A percentile compares a stretch with the other conserved stretches of the same genome.
Conservation (phyloP, 2,113 vertebrate genomes). For the Pangasianodon gigas region DNA sequence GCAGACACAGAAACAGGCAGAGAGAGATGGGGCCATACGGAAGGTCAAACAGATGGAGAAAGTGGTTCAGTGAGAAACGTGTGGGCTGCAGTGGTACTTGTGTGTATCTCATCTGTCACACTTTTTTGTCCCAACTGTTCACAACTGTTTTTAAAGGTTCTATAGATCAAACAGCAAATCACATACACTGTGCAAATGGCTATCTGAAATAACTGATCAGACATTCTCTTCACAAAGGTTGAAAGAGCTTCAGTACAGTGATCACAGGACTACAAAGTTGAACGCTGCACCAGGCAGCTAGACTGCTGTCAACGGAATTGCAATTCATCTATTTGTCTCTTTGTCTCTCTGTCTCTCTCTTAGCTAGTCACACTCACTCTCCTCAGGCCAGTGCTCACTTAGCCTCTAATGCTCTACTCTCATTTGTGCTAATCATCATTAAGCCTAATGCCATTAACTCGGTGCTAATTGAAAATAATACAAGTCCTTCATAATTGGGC, state of each 20-base stretch:
- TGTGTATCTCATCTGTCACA: not conserved
- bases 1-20: slow-evolving; percentile 26
- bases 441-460: slow-evolving; percentile 38
- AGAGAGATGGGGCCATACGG: not conserved
- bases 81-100: not conserved
- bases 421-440: slow-evolving; percentile 43
- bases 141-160: slow-evolving; percentile 10
- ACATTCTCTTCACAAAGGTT: not conserved
- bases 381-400: slow-evolving; percentile 26
- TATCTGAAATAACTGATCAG: slow-evolving; percentile 15
- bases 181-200: slow-evolving; percentile 23
- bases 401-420: slow-evolving; percentile 14
- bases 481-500: slow-evolving; percentile 41
- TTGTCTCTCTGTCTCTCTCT: slow-evolving; percentile 10
- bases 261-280: slow-evolving; percentile 31
- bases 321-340: slow-evolving; percentile 9
- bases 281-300: slow-evolving; percentile 15
- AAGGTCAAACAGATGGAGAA: slow-evolving; percentile 19
- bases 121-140: slow-evolving; percentile 1
- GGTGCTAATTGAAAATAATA: slow-evolving; percentile 35
- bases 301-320: slow-evolving; percentile 11
- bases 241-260: slow-evolving; percentile 13
- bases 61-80: slow-evolving; percentile 16
- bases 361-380: slow-evolving; percentile 17
- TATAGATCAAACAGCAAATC: not conserved